phyloP scores from a whole-genome alignment of 2,888 invertebrate species.

The Troilus luridus region DNA sequence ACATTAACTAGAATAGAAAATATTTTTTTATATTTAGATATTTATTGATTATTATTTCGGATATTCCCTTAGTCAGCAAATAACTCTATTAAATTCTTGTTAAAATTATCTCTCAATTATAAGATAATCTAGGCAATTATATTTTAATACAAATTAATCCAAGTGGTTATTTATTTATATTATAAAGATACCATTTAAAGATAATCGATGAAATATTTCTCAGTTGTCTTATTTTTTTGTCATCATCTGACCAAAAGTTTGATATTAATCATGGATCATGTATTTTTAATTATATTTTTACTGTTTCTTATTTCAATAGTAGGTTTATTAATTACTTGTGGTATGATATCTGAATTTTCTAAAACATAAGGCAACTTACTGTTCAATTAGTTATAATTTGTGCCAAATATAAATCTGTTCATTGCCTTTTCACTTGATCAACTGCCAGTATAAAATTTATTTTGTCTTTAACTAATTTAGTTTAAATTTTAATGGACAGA shows the following conservation, averaged over 20 bases:
- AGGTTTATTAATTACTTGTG: not conserved
- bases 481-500: not conserved
- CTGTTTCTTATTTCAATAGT: not conserved
- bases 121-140: not conserved
- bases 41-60: not conserved
- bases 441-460: not conserved
- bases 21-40: not conserved
- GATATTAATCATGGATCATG: not conserved
- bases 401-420: too few relatives aligned
- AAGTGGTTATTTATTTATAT: not conserved
- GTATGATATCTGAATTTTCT: not conserved
- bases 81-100: not conserved
- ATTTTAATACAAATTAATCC: not conserved
- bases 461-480: not conserved
- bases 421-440: not conserved
- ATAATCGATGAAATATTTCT: not conserved
- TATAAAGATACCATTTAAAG: not conserved
- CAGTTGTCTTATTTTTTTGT: not conserved
- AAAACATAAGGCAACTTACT: not conserved
- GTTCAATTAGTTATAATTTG: not conserved
- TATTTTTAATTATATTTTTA: not conserved
- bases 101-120: not conserved
- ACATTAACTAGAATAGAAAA: not conserved
- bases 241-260: not conserved
- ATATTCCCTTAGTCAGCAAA: too few relatives aligned